Base-by-base conservation (phyloP, 2,797 vertebrate genomes). In the Chrysolophus pictus region DNA sequence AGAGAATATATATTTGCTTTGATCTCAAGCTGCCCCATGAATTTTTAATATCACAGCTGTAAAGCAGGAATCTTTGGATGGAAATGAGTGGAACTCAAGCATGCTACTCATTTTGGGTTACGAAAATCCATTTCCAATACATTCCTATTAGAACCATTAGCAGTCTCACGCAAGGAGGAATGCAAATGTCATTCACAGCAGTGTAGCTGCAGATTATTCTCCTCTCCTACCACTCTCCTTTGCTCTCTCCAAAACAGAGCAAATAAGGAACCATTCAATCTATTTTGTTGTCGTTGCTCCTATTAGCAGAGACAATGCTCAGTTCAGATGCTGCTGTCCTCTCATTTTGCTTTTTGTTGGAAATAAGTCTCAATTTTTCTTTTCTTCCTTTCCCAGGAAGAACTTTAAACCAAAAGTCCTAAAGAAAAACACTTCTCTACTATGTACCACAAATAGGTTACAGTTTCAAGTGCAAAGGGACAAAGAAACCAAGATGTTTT, bases 381-480 rank as follows among this genome's bases (percentile, higher is more conserved):
- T 9, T 56, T 24, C 26, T 33, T 65, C 19, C 83, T 92, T 42
- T 46, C 80, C 53, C 10, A 18, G 17, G 83, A 53, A 92, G 56
- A 72, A 91, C 29, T 18, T 31, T 91, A 92, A 95, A 93, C 70
- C 42, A 41, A 29, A 93, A 81, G 58, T 37, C 87, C 53, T 73
- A 77, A 83, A 84, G 86, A 24, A 19, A 19, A 56, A 31, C 3
- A 62, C 37, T 93, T 87, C 63, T 86, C 76, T 83, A 78, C 6
- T 3, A 14, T 7, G 46, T 29, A 72, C 65, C 75, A 77, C 84
- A 88, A 94, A 93, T 17, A 94, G 90, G 90, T 64, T 51, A 67
- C 78, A 89, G 63, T 72, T 95, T 95, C 76, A 94, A 93, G 84
- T 84, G 87, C 87, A 95, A 95, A 93, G 73, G 79, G 87, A 95